These are phyloP conservation scores for Magallana nippona DNA, from an alignment of 2,888 invertebrate species.

Conservation along the genomic window DNA sequence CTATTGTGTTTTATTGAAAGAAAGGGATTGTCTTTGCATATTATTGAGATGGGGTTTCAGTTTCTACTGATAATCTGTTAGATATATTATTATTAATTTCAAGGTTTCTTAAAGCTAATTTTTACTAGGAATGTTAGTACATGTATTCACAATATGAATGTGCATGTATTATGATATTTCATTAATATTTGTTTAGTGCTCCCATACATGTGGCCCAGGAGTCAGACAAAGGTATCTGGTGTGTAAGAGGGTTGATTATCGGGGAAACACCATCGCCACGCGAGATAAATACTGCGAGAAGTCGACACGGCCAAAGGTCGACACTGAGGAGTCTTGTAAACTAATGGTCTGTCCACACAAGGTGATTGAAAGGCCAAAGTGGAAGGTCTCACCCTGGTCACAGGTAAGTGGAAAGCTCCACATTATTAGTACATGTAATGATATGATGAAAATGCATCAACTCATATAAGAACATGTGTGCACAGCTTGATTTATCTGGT, in stretches of 20 bases:
- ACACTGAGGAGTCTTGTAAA: conserved; percentile 60
- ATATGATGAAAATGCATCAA: too few species aligned
- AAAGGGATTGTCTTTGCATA: too few species aligned
- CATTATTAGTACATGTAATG: background rate
- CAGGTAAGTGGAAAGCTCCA: conserved; percentile 56
- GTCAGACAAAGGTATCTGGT: conserved; percentile 60
- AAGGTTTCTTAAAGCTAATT: too few species aligned
- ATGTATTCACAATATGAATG: too few species aligned
- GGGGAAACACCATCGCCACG: conserved; percentile 26
- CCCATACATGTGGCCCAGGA: conserved; percentile 67
- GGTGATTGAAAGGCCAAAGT: conserved; percentile 48
- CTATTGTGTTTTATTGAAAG: too few species aligned
- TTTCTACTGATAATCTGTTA: too few species aligned
- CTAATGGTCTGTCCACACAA: conserved; percentile 58
- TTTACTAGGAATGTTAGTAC: too few species aligned
- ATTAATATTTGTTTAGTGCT: conserved; percentile 62
- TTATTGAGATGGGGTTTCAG: too few species aligned
- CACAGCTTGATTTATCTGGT: too few species aligned
- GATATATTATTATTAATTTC: too few species aligned
- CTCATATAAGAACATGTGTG: too few species aligned
- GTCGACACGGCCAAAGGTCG: conserved; percentile 58
- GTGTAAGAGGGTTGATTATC: conserved; percentile 53
- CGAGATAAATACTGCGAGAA: conserved; percentile 55
- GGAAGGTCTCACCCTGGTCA: conserved; percentile 63
- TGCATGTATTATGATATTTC: background rate